Conservation (phyloP, 2,113 vertebrate genomes). For the Bostrychus sinensis region DNA sequence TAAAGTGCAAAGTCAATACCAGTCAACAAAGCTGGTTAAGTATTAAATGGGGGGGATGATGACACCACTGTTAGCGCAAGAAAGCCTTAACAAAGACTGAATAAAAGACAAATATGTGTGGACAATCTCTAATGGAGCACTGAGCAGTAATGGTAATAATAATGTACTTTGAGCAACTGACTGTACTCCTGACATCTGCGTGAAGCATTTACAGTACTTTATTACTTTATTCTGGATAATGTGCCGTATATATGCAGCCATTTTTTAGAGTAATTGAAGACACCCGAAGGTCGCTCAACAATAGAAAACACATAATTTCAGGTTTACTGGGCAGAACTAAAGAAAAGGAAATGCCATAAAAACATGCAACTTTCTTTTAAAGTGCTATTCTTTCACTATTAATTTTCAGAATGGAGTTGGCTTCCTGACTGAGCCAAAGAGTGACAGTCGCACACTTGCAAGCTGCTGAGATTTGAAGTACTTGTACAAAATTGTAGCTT, state of each 20-base stretch:
- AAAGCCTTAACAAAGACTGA: constrained; percentile 34
- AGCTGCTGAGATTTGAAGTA: neutral
- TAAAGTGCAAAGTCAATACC: constrained; percentile 71
- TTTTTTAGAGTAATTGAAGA: neutral
- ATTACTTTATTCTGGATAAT: neutral
- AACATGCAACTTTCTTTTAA: neutral
- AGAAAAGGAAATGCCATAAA: neutral
- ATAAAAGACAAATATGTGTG: constrained; percentile 16
- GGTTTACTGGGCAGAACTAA: neutral
- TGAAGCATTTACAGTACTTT: constrained; percentile 12
- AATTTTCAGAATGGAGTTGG: neutral
- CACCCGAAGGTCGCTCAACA: neutral
- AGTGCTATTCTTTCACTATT: neutral
- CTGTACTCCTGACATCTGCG: constrained; percentile 30
- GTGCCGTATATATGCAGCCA: neutral
- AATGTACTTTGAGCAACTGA: constrained; percentile 21
- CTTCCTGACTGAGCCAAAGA: neutral
- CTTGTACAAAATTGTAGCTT: neutral
- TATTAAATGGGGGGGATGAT: constrained; percentile 67
- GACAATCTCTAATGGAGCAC: constrained; percentile 38
- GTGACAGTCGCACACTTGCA: neutral
- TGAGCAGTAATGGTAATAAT: constrained; percentile 14
- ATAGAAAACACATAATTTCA: neutral
- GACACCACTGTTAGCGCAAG: constrained; percentile 36
- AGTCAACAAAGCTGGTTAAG: constrained; percentile 68